Evolutionary conservation across 1,140 invertebrate genomes (phyloP).

Genomic region (Drosophila serrata): DNA sequence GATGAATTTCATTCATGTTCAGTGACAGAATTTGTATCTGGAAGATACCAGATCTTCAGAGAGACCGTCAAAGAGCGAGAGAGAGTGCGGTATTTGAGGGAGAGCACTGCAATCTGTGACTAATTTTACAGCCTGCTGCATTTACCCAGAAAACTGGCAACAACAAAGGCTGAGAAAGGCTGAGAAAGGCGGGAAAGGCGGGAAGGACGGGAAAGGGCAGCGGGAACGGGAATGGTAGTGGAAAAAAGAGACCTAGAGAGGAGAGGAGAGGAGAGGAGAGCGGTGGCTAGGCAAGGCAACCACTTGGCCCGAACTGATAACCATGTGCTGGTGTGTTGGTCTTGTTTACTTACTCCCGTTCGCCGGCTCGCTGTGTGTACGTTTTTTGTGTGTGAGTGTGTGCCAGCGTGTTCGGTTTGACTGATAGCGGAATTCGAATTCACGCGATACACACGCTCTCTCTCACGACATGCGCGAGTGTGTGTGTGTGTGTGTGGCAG

Average conservation of each 20-base stretch:
- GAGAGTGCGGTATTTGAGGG: background rate
- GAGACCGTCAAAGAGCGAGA: background rate
- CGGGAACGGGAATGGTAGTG: conserved; percentile 4
- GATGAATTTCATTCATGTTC: conserved; percentile 37
- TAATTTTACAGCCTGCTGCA: conserved; percentile 48
- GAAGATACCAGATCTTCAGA: conserved; percentile 34
- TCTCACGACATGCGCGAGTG: background rate
- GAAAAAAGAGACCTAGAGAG: background rate
- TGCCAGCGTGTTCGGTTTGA: conserved; percentile 69
- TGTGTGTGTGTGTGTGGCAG: conserved; percentile 10
- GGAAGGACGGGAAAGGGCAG: conserved; percentile 1
- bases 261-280: background rate
- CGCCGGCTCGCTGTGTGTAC: conserved; percentile 60
- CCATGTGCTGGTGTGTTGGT: conserved; percentile 72
- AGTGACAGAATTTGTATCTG: conserved; percentile 24
- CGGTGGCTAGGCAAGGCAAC: conserved; percentile 16
- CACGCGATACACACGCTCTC: conserved; percentile 70
- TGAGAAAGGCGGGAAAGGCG: background rate
- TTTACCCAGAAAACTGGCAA: conserved; percentile 46
- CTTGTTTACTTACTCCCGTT: conserved; percentile 77
- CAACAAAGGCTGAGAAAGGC: background rate
- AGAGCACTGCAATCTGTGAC: conserved; percentile 39
- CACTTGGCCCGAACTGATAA: conserved; percentile 60
- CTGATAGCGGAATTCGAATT: conserved; percentile 79
- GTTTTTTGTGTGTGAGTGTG: conserved; percentile 7